phyloP scores from a whole-genome alignment of 2,113 vertebrate species.

The Lucifuga dentata region DNA sequence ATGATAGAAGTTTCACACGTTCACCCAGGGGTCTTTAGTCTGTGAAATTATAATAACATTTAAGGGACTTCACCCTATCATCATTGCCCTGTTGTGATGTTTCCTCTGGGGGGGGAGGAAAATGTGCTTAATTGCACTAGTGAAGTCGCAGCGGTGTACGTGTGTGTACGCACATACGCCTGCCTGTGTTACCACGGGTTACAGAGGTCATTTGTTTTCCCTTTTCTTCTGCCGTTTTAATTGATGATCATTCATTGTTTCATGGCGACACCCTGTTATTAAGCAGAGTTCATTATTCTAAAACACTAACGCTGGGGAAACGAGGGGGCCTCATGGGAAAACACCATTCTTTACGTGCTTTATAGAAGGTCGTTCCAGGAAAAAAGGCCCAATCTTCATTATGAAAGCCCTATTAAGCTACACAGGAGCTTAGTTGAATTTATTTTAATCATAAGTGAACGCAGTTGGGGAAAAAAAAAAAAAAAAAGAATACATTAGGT shows the following conservation, averaged over 20 bases:
- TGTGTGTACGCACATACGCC: constrained; percentile 9
- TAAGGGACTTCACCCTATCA: constrained; percentile 59
- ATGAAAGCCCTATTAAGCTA: constrained; percentile 48
- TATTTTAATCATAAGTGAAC: constrained; percentile 39
- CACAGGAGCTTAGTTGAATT: constrained; percentile 10
- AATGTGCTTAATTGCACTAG: constrained; percentile 63
- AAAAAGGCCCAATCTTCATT: constrained; percentile 40
- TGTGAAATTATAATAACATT: constrained; percentile 58
- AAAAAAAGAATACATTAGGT: constrained; percentile 1
- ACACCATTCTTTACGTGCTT: constrained; percentile 49
- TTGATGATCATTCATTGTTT: constrained; percentile 79
- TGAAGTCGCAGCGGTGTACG: constrained; percentile 16
- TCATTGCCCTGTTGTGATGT: constrained; percentile 46
- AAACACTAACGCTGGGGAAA: constrained; percentile 58
- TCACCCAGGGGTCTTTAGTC: constrained; percentile 58
- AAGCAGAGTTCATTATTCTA: constrained; percentile 72
- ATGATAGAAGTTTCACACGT: constrained; percentile 37
- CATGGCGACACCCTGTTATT: constrained; percentile 62
- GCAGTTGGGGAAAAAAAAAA: too few species aligned
- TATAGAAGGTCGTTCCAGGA: constrained; percentile 67
- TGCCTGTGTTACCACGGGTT: constrained; percentile 50
- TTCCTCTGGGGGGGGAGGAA: constrained; percentile 47
- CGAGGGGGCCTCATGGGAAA: constrained; percentile 57
- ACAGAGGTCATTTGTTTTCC: constrained; percentile 66
- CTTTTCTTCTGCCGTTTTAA: constrained; percentile 59